Conservation (phyloP, 1,140 invertebrate species). For the Centruroides vittatus region DNA sequence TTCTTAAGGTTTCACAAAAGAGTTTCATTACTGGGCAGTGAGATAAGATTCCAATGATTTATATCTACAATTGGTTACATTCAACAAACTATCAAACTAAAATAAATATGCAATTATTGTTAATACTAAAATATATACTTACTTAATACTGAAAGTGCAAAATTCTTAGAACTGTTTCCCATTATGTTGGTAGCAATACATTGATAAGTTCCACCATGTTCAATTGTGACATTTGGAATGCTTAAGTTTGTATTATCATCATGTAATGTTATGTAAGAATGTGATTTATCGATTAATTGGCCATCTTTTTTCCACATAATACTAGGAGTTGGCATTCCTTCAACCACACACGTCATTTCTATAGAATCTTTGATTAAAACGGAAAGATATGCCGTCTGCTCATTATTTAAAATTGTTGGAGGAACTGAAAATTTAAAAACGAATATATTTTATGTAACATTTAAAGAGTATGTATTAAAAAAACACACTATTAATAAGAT, state of each 20-base stretch:
- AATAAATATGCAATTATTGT: too few species aligned
- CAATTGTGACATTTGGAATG: not conserved
- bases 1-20: too few species aligned
- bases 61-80: too few species aligned
- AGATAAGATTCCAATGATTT: too few species aligned
- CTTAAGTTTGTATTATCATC: not conserved
- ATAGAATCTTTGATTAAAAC: not conserved
- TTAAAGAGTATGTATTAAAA: not conserved
- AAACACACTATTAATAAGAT: not conserved
- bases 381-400: slow-evolving; percentile 4
- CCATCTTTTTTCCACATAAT: slow-evolving; percentile 13
- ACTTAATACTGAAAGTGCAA: slow-evolving; percentile 10
- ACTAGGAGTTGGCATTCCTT: slow-evolving; percentile 5
- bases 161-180: slow-evolving; percentile 6
- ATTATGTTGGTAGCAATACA: slow-evolving; percentile 10
- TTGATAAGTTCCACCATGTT: slow-evolving; percentile 8
- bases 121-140: not conserved
- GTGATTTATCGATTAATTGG: not conserved
- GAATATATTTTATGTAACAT: not conserved
- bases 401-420: slow-evolving; percentile 2
- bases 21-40: too few species aligned
- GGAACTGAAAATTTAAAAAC: slow-evolving; percentile 6
- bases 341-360: not conserved
- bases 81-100: too few species aligned
- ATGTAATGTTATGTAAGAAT: not conserved